Evolutionary conservation across 2,113 vertebrate genomes (phyloP).

Genomic region (Nannospalax galili): DNA sequence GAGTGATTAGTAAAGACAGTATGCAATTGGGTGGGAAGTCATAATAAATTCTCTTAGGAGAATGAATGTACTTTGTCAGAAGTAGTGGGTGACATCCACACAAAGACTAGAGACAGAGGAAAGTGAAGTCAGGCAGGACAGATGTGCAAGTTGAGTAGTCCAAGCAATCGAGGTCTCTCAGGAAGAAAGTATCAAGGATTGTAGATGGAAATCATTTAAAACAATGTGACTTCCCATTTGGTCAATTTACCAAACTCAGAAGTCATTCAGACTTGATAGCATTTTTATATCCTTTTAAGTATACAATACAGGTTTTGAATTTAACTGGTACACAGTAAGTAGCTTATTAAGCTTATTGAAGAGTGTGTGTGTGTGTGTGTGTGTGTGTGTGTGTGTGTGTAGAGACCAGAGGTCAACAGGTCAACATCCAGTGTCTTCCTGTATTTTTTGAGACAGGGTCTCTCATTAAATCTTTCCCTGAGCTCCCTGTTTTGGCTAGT

Average conservation of each 20-base stretch:
- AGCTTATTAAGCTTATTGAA: conserved; percentile 3
- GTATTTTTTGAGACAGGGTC: neutral
- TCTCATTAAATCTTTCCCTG: neutral
- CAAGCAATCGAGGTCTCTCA: conserved; percentile 5
- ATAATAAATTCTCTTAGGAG: conserved; percentile 27
- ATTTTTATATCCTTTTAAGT: neutral
- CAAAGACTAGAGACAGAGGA: conserved; percentile 30
- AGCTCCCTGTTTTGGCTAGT: neutral
- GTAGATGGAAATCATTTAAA: conserved; percentile 49
- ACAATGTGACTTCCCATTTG: neutral
- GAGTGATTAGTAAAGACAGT: neutral
- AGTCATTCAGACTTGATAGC: neutral
- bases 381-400: no score
- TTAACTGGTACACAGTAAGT: neutral
- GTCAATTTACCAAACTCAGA: neutral
- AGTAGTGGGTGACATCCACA: conserved; percentile 3
- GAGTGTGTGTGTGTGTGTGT: no score
- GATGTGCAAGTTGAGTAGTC: neutral
- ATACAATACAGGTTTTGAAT: neutral
- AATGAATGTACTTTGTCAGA: conserved; percentile 12
- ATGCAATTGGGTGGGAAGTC: conserved; percentile 19
- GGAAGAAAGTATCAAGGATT: neutral
- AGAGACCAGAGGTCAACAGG: neutral
- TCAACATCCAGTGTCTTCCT: neutral
- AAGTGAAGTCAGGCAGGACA: neutral